Base-by-base conservation (phyloP, 2,888 invertebrate genomes). In the Hymenopus coronatus region DNA sequence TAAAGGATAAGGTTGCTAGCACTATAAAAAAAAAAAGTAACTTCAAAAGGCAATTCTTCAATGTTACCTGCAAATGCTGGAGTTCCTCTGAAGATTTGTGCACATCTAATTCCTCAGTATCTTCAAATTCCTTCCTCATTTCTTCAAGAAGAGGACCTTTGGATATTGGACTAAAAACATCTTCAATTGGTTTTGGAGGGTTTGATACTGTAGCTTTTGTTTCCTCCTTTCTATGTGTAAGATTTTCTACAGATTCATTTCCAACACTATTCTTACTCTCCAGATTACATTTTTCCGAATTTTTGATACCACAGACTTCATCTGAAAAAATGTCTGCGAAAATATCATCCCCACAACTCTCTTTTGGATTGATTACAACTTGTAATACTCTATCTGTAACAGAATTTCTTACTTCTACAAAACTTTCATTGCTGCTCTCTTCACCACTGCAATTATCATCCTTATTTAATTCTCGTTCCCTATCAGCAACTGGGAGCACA, bases 261-360 rank as follows among this genome's bases (percentile, higher is more conserved):
- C 15, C 54, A 85, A 15, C 12, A 81, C 40, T 28, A n/a, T 25
- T 85, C 70, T 28, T 33, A 0, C 28, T 27, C 27, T 20, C 85
- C 40, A 14, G 25, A 7, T 81, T 84, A 40, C n/a, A 82, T 27
- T 85, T 28, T 85, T 40, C 12, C 27, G 83, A 2, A 40, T 27
- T 28, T 40, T 30, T 70, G 82, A 40, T 70, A 83, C 70, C 87
- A 30, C 28, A 3, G 8, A 8, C 83, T 27, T 84, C 28, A 27
- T 20, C 27, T n/a, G 46, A 54, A 89, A 97, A 97, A 89, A 97
- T 93, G 93, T 97, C 97, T n/a, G 96, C 95, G 93, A 97, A 97
- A 89, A 97, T 94, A 93, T 96, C 96, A 91, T 96, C 95, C 15
- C 93, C 92, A 25, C 88, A 94, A 91, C 90, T 93, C 92, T 89